Conservation (phyloP, 2,113 vertebrate genomes). For the Zapornia atra region DNA sequence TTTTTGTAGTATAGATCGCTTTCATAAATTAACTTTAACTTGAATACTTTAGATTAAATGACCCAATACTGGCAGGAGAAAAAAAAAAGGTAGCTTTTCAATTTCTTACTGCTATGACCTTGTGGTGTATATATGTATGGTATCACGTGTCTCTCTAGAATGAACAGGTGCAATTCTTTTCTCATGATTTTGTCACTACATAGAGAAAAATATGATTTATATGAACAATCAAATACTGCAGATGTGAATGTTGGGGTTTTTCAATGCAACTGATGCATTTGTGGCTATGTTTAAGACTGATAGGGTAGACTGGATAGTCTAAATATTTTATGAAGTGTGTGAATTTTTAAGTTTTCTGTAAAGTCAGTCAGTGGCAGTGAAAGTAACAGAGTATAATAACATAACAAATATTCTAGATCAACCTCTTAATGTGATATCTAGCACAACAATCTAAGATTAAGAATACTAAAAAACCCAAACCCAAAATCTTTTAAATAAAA, state of each 20-base stretch:
- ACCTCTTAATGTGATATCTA: neutral
- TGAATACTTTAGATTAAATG: neutral
- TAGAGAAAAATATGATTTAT: neutral
- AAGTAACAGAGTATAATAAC: neutral
- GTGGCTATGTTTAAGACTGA: neutral
- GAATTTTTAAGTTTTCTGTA: neutral
- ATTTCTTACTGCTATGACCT: neutral
- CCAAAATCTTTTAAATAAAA: neutral
- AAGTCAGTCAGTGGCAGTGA: neutral
- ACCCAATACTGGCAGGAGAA: neutral
- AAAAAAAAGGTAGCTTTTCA: neutral
- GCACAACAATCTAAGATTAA: neutral
- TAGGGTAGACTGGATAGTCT: neutral
- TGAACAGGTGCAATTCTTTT: neutral
- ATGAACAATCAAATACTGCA: neutral
- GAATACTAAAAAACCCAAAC: neutral
- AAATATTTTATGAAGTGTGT: neutral
- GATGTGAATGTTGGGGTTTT: rapidly evolving
- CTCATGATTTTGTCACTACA: neutral
- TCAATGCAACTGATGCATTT: neutral
- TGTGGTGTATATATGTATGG: neutral
- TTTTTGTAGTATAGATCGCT: neutral
- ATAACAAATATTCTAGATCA: neutral
- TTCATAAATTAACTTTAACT: neutral
- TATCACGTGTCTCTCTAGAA: neutral